Evolutionary conservation across 1,140 invertebrate species (phyloP).

Genomic region (Penaeus indicus): DNA sequence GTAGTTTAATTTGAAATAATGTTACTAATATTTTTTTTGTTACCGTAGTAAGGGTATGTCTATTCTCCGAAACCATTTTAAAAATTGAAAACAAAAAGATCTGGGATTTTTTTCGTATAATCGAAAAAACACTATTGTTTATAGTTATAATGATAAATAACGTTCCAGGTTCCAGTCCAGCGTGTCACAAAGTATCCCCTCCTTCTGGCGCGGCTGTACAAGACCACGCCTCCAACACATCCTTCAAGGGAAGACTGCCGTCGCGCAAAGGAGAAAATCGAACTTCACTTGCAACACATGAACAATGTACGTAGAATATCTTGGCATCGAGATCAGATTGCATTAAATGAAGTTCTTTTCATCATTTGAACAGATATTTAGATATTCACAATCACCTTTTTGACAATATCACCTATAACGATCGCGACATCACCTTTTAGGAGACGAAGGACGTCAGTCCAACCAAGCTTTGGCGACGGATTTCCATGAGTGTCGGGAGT

Average conservation of each 20-base stretch:
- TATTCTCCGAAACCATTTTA: too few relatives aligned
- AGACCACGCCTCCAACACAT: constrained; percentile 80
- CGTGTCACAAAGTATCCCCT: constrained; percentile 94
- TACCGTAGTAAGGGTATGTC: too few relatives aligned
- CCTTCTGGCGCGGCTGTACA: constrained; percentile 87
- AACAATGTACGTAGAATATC: constrained; percentile 75
- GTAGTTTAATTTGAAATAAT: too few relatives aligned
- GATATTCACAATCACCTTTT: too few relatives aligned
- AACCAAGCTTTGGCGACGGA: constrained; percentile 89
- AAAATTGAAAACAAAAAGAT: too few relatives aligned
- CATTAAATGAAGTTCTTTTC: too few relatives aligned
- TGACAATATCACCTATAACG: too few relatives aligned
- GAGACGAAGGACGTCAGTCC: constrained; percentile 89
- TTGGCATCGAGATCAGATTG: neutral
- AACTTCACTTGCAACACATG: constrained; percentile 93
- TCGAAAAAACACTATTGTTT: neutral
- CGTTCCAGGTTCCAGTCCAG: constrained; percentile 84
- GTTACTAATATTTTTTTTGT: too few relatives aligned
- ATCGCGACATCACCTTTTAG: constrained; percentile 67
- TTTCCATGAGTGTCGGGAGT: constrained; percentile 76
- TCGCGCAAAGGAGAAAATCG: constrained; percentile 89
- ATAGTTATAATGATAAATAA: neutral
- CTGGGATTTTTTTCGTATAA: too few relatives aligned
- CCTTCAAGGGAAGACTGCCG: constrained; percentile 70
- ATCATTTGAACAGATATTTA: too few relatives aligned